Conservation (phyloP, 2,797 vertebrate species). For the Xerus rutilus region DNA sequence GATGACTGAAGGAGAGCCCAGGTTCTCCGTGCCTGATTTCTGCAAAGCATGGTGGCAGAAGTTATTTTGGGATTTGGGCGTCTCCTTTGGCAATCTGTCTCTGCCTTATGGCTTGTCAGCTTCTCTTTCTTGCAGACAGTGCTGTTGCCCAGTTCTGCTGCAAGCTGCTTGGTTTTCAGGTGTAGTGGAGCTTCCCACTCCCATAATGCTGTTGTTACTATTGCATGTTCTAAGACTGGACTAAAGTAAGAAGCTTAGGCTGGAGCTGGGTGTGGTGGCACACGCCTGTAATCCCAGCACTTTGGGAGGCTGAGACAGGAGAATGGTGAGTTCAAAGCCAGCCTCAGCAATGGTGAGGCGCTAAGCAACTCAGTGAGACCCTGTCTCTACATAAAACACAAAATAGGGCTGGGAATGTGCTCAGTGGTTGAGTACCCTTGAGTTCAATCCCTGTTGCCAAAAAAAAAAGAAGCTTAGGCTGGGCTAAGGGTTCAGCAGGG, state of each 20-base stretch:
- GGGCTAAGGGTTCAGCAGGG: neutral
- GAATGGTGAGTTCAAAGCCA: too few species aligned
- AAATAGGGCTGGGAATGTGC: too few species aligned
- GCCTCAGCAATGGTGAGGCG: too few species aligned
- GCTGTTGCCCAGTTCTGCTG: neutral
- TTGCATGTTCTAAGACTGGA: neutral
- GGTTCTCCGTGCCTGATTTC: neutral
- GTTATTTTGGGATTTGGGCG: conserved; percentile 50
- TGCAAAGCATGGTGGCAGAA: conserved; percentile 42
- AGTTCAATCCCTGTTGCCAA: too few species aligned
- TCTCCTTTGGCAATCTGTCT: neutral
- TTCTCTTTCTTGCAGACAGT: neutral
- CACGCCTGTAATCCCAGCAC: too few species aligned
- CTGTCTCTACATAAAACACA: too few species aligned
- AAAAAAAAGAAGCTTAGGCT: neutral
- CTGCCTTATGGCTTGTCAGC: neutral
- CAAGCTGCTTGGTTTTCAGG: neutral
- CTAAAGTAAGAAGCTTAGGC: neutral
- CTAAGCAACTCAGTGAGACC: too few species aligned
- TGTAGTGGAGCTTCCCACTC: neutral
- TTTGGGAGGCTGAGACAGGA: too few species aligned
- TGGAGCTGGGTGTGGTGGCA: neutral
- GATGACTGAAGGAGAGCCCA: neutral
- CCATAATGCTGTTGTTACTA: neutral
- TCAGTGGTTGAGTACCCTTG: too few species aligned